These are phyloP conservation scores for Zele albiditarsus DNA, from an alignment of 2,888 invertebrate species.

Conservation along the genomic window DNA sequence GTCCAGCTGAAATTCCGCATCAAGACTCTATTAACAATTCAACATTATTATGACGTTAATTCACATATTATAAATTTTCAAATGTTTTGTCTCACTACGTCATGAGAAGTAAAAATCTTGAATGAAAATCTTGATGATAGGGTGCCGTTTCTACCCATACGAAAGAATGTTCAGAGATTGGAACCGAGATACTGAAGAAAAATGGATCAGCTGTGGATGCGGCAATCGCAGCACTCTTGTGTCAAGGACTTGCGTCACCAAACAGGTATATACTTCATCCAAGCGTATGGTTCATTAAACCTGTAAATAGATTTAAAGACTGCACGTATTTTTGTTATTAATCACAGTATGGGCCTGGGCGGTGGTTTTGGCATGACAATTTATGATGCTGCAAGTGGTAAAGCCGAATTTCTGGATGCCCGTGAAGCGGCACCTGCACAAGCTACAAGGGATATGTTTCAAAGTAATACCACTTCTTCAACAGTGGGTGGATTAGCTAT, in stretches of 20 bases:
- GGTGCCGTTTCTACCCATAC: constrained; percentile 85
- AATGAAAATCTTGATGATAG: constrained; percentile 46
- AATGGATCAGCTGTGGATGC: constrained; percentile 90
- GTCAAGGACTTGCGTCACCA: constrained; percentile 88
- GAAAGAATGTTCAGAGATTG: constrained; percentile 82
- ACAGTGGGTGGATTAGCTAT: constrained; percentile 79
- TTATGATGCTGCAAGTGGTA: constrained; percentile 79
- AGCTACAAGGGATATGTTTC: constrained; percentile 82
- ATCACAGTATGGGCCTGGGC: constrained; percentile 85
- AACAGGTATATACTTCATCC: constrained; percentile 75
- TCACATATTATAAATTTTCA: no score
- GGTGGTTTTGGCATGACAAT: constrained; percentile 92
- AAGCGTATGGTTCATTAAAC: not conserved
- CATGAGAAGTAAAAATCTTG: no score
- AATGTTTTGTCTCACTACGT: no score
- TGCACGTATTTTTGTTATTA: not conserved
- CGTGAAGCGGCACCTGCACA: constrained; percentile 84
- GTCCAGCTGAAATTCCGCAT: no score
- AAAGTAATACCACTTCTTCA: constrained; percentile 67
- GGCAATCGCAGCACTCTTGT: constrained; percentile 88
- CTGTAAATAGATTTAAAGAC: not conserved
- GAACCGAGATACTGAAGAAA: constrained; percentile 80
- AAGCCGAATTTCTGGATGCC: constrained; percentile 81
- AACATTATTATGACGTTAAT: no score
- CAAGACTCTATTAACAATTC: no score